Evolutionary conservation across 2,113 vertebrate species (phyloP), one percentile per base, ranked within the genome.

Genomic region (Neomonachus schauinslandi): DNA sequence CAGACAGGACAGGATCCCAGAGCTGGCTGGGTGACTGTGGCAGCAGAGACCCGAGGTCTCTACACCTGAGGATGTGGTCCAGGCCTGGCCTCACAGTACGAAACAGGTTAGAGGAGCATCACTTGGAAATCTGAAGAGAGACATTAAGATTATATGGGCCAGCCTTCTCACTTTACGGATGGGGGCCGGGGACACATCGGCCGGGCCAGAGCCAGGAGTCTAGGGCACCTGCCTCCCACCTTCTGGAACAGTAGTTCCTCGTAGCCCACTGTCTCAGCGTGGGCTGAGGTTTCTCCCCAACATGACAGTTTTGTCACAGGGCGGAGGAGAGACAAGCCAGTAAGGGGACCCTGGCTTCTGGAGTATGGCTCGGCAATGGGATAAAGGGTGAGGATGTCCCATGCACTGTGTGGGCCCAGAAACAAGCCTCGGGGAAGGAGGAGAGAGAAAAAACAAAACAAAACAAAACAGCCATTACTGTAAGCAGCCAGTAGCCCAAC

Each of bases 61-160:
- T 28, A 5, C 5, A 39, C 12, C 26, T 0, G 2, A 26, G 16
- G 33, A 12, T 1, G 15, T 12, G 71, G 89, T 33, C 89, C 65
- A 39, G 63, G 42, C 22, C 39, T 39, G 18, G n/a, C 36, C 53
- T 55, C 11, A 3, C 2, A 16, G 46, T 10, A 49, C 36, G 6
- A 63, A 36, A 5, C 39, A 26, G 9, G 2, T 26, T 5, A 19
- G 51, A 51, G 61, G 28, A 26, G 26, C 28, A 5, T 12, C 26
- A 0, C 24, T 16, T 24, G 31, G 67, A 31, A 36, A 59, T 80
- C 51, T 10, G 33, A 42, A 33, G 53, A 53, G 51, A 46, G 65
- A 2, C 7, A 2, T 13, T 0, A 42, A 61, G 21, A 0, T 12
- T 3, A 2, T 0, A 14, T 0, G 12, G 22, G 31, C 55, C 31